A percentile compares a stretch with the other conserved stretches of the same genome.
Evolutionary conservation across 2,797 vertebrate species (phyloP).

Genomic region (Helicolenus hilgendorfi): DNA sequence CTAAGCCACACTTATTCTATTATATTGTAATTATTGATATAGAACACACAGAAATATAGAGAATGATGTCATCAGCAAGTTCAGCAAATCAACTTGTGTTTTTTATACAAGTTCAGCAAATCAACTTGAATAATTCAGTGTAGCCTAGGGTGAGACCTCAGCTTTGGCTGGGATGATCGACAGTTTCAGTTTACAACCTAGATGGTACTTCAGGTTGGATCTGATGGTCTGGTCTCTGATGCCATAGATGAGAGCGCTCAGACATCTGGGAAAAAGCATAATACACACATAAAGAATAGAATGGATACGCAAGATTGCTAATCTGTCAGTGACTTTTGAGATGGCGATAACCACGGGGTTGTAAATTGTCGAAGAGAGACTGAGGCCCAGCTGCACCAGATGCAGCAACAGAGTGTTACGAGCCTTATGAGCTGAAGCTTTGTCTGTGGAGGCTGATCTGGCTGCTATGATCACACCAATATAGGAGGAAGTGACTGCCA

Average conservation of each 20-base stretch:
- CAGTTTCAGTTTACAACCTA: no score
- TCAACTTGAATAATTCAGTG: no score
- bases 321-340: background rate
- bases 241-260: conserved; percentile 57
- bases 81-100: no score
- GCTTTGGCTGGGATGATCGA: no score
- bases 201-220: no score
- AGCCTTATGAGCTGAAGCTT: conserved; percentile 35
- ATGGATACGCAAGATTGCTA: background rate
- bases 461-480: conserved; percentile 41
- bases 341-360: background rate
- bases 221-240: no score
- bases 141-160: no score
- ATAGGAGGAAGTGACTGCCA: conserved; percentile 47
- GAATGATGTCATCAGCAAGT: no score
- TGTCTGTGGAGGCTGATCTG: conserved; percentile 47
- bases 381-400: conserved; percentile 65
- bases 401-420: conserved; percentile 65
- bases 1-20: no score
- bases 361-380: conserved; percentile 21
- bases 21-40: no score
- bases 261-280: conserved; percentile 54
- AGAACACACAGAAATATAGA: no score
- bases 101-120: no score
- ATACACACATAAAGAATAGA: conserved; percentile 29